Evolutionary conservation across 2,888 invertebrate species (phyloP), one percentile per base, ranked within the genome.

Genomic region (Metellina segmentata): DNA sequence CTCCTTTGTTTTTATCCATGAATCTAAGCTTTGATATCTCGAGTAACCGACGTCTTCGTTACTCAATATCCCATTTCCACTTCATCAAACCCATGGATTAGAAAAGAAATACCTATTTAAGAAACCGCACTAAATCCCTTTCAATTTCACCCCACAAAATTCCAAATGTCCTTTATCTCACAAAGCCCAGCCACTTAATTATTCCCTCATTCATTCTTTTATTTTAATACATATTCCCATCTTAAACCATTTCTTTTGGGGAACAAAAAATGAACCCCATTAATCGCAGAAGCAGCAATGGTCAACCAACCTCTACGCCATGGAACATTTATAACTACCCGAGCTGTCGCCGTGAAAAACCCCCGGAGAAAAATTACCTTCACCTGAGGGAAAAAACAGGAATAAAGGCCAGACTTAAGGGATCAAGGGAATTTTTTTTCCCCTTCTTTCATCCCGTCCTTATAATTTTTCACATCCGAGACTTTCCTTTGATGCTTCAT

Each of bases 391-490:
- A 53, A 61, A 71, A 81, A 88, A 74, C 51, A 72, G 79, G 49
- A 52, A 52, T 48, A 81, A 81, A 79, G 72, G 61, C 72, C 61
- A 75, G 88, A 88, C 81, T 88, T 88, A 88, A 88, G 88, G 81
- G 88, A 88, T 88, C 88, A 75, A 49, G 69, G 49, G 61, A 88
- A 88, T 88, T 88, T 87, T 87, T 87, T 52, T 48, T 61, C 48
- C 75, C 61, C 13, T n/a, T 48, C 49, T 52, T 78, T 52, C 51
- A 9, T 13, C 34, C 72, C 72, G 52, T 20, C 19, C 74, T 34
- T 49, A 81, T 88, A 88, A 81, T 88, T 88, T 88, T 88, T 88
- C 74, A 81, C 88, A 88, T 81, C 88, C 81, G 88, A 81, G 72
- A 61, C 61, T 61, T 61, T 61, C 81, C 81, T 72, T n/a, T 69